Evolutionary conservation across 2,113 vertebrate genomes (phyloP), one percentile per base, ranked within the genome.

Genomic region (Lates calcarifer): DNA sequence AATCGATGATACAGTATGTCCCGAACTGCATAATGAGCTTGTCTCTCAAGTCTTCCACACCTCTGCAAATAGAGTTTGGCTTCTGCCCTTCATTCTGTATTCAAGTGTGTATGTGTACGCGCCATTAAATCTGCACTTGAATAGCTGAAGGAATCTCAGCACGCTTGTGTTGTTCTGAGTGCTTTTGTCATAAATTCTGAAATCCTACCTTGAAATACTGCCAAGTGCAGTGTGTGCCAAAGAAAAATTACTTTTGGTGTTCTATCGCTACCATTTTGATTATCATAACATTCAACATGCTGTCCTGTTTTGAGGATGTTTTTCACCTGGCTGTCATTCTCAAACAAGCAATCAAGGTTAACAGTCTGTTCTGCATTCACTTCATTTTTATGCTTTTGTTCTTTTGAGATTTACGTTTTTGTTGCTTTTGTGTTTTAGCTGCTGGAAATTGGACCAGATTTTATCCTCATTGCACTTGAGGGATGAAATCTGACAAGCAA

Each of bases 1-100:
- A 93, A 92, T 94, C 90, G 79, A 90, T 90, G 90, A 90, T 90
- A 90, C 91, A 89, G 87, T 87, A 89, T 82, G 90, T 89, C 81
- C 86, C 45, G 29, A 85, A 89, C 88, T 88, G 88, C 87, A 87
- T 91, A 94, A 94, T 92, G 85, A 89, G 88, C 84, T 81, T 74
- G 85, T 82, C 85, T 83, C 76, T 81, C 81, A 85, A 89, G 87
- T 79, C 71, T 69, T 81, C 60, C 62, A 68, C 83, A 84, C 74
- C 67, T 82, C 81, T 67, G 77, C 73, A 91, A 88, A 92, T 84
- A 66, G 74, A 90, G 78, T 84, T 88, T 87, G 85, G 85, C 79
- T 92, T 79, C 75, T 83, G 69, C 90, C 60, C 73, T 65, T 83
- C 58, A 35, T 84, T 91, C 60, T 43, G 84, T 78, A 92, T 93